phyloP scores from a whole-genome alignment of 2,113 vertebrate species.

The Sclerurus mexicanus region DNA sequence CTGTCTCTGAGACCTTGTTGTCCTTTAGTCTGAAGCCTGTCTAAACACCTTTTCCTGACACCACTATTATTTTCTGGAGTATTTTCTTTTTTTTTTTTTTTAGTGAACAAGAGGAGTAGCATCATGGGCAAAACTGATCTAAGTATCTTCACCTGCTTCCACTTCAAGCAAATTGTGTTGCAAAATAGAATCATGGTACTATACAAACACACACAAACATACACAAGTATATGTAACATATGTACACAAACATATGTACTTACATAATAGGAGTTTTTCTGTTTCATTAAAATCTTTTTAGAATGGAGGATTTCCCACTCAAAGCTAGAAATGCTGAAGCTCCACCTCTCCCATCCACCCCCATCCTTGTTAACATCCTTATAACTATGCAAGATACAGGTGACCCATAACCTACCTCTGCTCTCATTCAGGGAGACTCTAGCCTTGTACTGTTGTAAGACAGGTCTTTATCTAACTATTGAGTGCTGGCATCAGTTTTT shows the following conservation, averaged over 20 bases:
- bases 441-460: background rate
- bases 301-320: background rate
- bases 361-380: background rate
- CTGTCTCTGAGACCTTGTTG: background rate
- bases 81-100: background rate
- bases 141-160: conserved; percentile 10
- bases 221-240: background rate
- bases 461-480: background rate
- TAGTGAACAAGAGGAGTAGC: background rate
- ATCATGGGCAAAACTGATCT: background rate
- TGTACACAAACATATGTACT: background rate
- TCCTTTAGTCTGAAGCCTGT: background rate
- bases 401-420: background rate
- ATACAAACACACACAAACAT: background rate
- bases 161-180: conserved; percentile 7
- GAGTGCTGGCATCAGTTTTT: background rate
- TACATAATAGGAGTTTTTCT: background rate
- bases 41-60: background rate
- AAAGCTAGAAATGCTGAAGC: background rate
- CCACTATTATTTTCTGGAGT: background rate
- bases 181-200: background rate
- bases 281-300: background rate
- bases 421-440: background rate
- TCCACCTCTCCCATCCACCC: background rate
- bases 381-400: background rate